These are phyloP conservation scores for Meloidogyne exigua DNA, from an alignment of 1,140 invertebrate genomes.

Conservation along the genomic window DNA sequence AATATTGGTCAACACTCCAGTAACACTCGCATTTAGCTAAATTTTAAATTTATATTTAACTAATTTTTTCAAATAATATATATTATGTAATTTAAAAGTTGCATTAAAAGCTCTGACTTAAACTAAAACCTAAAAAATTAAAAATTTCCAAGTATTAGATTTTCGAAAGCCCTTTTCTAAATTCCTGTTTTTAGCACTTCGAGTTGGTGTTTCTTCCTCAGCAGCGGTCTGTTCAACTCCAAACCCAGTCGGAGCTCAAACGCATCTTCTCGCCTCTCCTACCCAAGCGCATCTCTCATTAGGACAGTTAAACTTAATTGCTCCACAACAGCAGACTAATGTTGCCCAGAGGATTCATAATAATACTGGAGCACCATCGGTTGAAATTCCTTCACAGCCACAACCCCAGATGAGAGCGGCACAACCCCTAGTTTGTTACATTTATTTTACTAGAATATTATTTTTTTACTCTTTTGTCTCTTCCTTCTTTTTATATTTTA, in stretches of 20 bases:
- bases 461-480: too few relatives aligned
- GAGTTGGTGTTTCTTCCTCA: conserved; percentile 15
- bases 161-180: too few relatives aligned
- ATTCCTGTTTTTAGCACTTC: neutral
- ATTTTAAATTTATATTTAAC: too few relatives aligned
- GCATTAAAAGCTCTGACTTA: too few relatives aligned
- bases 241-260: conserved; percentile 10
- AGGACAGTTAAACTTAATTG: conserved; percentile 28
- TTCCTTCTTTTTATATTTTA: too few relatives aligned
- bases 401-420: conserved; percentile 37
- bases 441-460: too few relatives aligned
- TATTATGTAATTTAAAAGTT: too few relatives aligned
- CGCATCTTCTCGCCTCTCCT: conserved; percentile 11
- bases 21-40: too few relatives aligned
- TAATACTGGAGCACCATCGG: neutral
- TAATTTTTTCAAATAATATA: too few relatives aligned
- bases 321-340: neutral
- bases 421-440: neutral
- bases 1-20: too few relatives aligned
- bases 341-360: neutral
- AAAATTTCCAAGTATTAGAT: too few relatives aligned
- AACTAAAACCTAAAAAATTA: too few relatives aligned
- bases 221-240: conserved; percentile 6
- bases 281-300: conserved; percentile 24
- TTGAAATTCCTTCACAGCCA: conserved; percentile 45